Base-by-base conservation (phyloP, 1,140 invertebrate species). In the Trichonephila clavata region DNA sequence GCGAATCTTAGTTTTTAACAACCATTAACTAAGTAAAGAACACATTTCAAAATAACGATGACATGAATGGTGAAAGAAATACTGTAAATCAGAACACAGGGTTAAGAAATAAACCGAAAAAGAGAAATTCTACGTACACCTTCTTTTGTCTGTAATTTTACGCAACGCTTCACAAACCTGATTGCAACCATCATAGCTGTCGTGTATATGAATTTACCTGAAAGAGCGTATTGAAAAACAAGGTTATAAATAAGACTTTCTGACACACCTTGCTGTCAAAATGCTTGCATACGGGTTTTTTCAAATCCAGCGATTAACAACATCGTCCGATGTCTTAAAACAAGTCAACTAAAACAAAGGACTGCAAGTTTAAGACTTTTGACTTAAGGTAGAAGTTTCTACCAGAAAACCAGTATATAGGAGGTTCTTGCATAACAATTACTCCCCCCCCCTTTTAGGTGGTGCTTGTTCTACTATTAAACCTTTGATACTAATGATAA, bases 161-260 rank as follows among this genome's bases (percentile, higher is more conserved):
- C 27, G 68, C 27, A 77, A 77, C 68, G 68, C 68, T 77, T 77
- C 68, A 77, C 68, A 77, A 77, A 77, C 39, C 24, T 77, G 68
- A 39, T 77, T 32, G 27, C 27, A 1, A 27, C 18, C 68, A 32
- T 3, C 27, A 32, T 39, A 77, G 27, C 16, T 77, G 68, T 77
- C 68, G 14, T 27, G 14, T 32, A 10, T 5, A 27, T 32, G 68
- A 77, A 77, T 32, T 32, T 77, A 24, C 16, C 13, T 77, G 68
- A 77, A 32, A 77, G 27, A 18, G 2, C 14, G 6, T 32, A 77
- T 77, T 77, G 68, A 77, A 77, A 77, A 77, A 32, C 24, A 77
- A 6, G 21, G 13, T 14, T 7, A 77, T 77, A 77, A 77, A 77
- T 5, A 77, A 39, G 32, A 16, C 18, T 18, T 27, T 32, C 18